Conservation (phyloP, 2,888 invertebrate species). For the Hemithea aestivaria region DNA sequence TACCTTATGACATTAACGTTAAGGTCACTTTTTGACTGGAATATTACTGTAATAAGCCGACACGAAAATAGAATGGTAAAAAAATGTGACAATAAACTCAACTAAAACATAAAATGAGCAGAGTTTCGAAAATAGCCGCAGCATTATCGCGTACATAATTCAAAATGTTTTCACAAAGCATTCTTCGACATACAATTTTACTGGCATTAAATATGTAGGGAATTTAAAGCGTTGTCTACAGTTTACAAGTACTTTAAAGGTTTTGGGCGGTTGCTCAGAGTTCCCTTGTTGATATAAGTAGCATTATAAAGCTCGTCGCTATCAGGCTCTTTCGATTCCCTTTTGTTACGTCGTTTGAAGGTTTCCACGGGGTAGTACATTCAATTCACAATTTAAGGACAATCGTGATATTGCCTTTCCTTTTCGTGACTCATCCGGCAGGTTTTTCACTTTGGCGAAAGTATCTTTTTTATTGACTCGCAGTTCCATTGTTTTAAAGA, state of each 20-base stretch:
- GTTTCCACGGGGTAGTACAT: constrained; percentile 29
- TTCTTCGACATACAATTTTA: constrained; percentile 37
- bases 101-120: background rate
- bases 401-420: constrained; percentile 28
- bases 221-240: constrained; percentile 28
- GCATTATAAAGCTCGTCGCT: constrained; percentile 7
- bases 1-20: no score
- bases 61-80: background rate
- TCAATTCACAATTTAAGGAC: constrained; percentile 35
- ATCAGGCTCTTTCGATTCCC: constrained; percentile 28
- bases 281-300: constrained; percentile 12
- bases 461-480: constrained; percentile 7
- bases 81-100: no score
- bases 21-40: no score
- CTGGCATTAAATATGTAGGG: constrained; percentile 42
- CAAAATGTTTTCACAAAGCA: constrained; percentile 36
- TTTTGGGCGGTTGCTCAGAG: constrained; percentile 13
- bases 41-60: no score
- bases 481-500: constrained; percentile 6
- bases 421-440: constrained; percentile 26
- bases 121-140: constrained; percentile 11
- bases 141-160: constrained; percentile 3
- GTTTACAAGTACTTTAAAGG: constrained; percentile 11
- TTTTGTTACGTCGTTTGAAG: constrained; percentile 28
- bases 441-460: constrained; percentile 13